These are phyloP conservation scores for Papilio glaucus DNA, from an alignment of 1,140 invertebrate genomes.

Conservation along the genomic window DNA sequence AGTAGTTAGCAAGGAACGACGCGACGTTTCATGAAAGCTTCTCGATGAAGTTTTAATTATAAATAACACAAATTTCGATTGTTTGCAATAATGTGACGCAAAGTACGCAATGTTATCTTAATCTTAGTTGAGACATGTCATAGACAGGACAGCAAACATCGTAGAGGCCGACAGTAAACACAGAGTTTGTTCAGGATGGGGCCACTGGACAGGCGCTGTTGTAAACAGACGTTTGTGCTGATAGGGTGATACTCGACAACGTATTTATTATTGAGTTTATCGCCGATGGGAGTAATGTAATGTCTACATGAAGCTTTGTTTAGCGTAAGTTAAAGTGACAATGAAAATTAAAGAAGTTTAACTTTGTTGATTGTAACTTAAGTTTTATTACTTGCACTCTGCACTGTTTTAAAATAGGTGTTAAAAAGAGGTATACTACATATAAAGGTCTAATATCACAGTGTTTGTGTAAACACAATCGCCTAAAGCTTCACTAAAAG, in stretches of 20 bases:
- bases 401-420: no score
- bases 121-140: slow-evolving; percentile 35
- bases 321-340: no score
- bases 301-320: not conserved
- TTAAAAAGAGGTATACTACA: no score
- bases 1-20: not conserved
- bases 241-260: not conserved
- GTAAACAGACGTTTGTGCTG: not conserved
- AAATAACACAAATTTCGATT: no score
- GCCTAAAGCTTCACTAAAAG: no score
- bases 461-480: no score
- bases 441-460: no score
- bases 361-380: no score
- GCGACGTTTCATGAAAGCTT: no score
- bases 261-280: not conserved
- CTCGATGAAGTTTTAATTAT: no score
- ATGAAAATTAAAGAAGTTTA: no score
- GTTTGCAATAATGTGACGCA: not conserved
- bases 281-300: not conserved
- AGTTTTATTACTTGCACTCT: no score
- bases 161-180: slow-evolving; percentile 51
- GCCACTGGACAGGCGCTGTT: slow-evolving; percentile 25
- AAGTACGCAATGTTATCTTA: not conserved
- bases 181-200: slow-evolving; percentile 43
- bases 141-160: slow-evolving; percentile 43